Base-by-base conservation (phyloP, 2,113 vertebrate genomes). In the Myrmecobius fasciatus region DNA sequence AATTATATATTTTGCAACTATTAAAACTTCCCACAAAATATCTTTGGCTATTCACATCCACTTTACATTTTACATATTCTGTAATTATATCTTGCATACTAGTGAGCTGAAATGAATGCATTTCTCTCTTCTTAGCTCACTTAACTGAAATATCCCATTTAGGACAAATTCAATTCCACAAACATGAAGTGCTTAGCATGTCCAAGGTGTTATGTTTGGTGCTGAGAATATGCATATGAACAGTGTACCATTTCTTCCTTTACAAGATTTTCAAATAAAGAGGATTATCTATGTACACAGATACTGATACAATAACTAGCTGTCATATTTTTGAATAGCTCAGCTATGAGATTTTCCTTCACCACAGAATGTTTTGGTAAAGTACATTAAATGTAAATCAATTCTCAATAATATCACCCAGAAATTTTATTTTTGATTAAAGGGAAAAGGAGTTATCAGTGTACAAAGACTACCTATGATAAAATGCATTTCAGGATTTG, bases 111-210 rank as follows among this genome's bases (percentile, higher is more conserved):
- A 94, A 93, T 75, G 17, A 94, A 52, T 25, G 92, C 22, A 92
- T 36, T 54, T 88, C 75, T 89, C 52, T 88, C 91, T 89, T 89
- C 90, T 93, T 92, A 96, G 28, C 8, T 5, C n/a, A 91, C 1
- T 52, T 90, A 95, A 96, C 93, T 91, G n/a, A 93, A 94, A 83
- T 25, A 89, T 11, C 1, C 93, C 26, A 28, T 51, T 53, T 6
- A 88, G 25, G 52, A 95, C 9, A 60, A 60, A 60, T 31, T 28
- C 56, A 60, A 10, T 60, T 60, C 56, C 10, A 60, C 26, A 60
- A 60, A 60, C 28, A 60, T 31, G 11, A 60, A 0, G 10, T 31
- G 7, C 3, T 9, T 1, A 4, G 2, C 1, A 52, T 49, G 11
- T 95, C 90, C 90, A 28, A 60, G 8, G 26, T 60, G 25, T 10